Base-by-base conservation (phyloP, 1,140 invertebrate genomes). In the Psilanteris sp. region DNA sequence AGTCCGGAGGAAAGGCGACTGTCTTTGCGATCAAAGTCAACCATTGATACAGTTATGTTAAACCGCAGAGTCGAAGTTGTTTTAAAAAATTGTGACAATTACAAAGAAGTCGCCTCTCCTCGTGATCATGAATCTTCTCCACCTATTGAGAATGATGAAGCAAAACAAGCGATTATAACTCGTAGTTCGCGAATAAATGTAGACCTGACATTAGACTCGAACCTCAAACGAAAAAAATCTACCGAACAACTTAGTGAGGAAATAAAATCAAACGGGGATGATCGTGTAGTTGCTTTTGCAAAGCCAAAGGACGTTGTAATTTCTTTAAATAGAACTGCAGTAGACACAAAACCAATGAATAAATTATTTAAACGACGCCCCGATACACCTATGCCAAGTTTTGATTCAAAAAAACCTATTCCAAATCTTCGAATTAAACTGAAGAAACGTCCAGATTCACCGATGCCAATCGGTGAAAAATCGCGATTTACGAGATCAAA, bases 301-400 rank as follows among this genome's bases (percentile, higher is more conserved):
- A 44, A 37, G 8, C 61, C 61, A 4, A 3, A n/a, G 1, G 26
- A 50, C 5, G 18, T 26, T 0, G 20, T 18, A 9, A 10, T 24
- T 0, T 5, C 37, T 9, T 2, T 24, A 15, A 34, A 24, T n/a
- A 11, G 34, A 7, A 16, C 36, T 0, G 4, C 34, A n/a, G 0
- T 44, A 0, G 24, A 26, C 0, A 0, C 37, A 3, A 41, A 29
- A 11, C 16, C 41, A 0, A 0, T 34, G 3, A 44, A 43, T n/a
- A 74, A 41, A 44, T 31, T 41, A 9, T 39, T 37, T 0, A 83
- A 26, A 37, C 78, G 41, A 13, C 57, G 79, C 20, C 79, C 82
- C 0, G 83, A 83, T 3, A 85, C 82, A 3, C 83, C 83, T 0
- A 39, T 83, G 13, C 73, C 81, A 0, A 48, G 9, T 13, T 27